Conservation (phyloP, 2,797 vertebrate species). For the Epinephelus coioides region DNA sequence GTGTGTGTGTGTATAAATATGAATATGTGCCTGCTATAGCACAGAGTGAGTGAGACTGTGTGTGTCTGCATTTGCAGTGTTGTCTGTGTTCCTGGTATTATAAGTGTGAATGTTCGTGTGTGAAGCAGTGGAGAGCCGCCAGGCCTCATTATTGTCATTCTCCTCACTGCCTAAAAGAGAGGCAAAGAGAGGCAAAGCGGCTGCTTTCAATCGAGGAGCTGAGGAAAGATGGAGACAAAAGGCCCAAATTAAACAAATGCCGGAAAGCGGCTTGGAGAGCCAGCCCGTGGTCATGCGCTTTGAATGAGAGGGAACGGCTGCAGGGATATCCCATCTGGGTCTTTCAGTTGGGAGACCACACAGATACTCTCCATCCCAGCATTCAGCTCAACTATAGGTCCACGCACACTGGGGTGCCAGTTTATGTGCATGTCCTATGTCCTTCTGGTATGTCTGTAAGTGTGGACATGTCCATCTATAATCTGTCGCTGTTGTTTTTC, state of each 20-base stretch:
- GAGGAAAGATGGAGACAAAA: conserved; percentile 82
- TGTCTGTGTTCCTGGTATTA: conserved; percentile 72
- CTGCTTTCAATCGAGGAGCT: conserved; percentile 82
- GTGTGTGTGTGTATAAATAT: conserved; percentile 44
- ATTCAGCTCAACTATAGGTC: conserved; percentile 73
- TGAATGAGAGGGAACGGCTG: conserved; percentile 81
- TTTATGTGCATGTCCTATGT: conserved; percentile 55
- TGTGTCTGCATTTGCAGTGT: conserved; percentile 60
- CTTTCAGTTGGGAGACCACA: conserved; percentile 81
- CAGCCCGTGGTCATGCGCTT: conserved; percentile 78
- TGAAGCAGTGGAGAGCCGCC: conserved; percentile 84
- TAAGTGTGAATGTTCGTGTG: conserved; percentile 78
- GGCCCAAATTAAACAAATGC: conserved; percentile 86
- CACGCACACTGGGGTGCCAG: conserved; percentile 67
- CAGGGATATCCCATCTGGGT: conserved; percentile 79
- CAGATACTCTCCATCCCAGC: conserved; percentile 76
- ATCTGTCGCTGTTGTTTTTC: conserved; percentile 36
- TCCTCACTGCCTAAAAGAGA: conserved; percentile 85
- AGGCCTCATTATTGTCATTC: conserved; percentile 90
- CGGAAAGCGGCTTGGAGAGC: conserved; percentile 84
- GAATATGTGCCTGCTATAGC: conserved; percentile 55
- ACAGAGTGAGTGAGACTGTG: conserved; percentile 34
- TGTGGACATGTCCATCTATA: conserved; percentile 42
- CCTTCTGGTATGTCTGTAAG: conserved; percentile 46
- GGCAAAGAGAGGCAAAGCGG: conserved; percentile 79